These are phyloP conservation scores for Tapirus terrestris DNA, from an alignment of 2,113 vertebrate species.

Conservation along the genomic window DNA sequence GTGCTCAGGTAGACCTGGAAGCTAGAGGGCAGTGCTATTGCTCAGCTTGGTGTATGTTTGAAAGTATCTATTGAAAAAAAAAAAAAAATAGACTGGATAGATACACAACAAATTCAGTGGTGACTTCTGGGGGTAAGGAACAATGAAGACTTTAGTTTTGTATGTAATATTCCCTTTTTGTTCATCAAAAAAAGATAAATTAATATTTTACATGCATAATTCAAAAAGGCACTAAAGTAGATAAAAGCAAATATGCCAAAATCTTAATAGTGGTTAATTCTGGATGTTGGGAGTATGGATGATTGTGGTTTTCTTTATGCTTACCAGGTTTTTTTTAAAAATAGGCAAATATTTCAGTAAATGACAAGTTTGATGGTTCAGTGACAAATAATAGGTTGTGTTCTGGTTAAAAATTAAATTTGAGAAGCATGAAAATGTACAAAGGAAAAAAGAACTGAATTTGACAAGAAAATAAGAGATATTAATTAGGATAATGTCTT, in stretches of 20 bases:
- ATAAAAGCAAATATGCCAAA: neutral
- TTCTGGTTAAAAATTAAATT: constrained; percentile 71
- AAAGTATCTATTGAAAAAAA: neutral
- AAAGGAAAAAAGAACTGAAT: constrained; percentile 39
- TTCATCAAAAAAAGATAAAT: neutral
- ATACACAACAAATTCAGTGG: neutral
- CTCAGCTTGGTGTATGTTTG: neutral
- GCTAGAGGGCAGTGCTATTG: neutral
- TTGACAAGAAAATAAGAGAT: constrained; percentile 43
- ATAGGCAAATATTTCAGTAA: constrained; percentile 51
- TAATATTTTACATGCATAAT: neutral
- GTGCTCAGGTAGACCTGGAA: neutral
- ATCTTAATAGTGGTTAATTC: neutral
- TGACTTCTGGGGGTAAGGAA: neutral
- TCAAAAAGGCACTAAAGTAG: neutral
- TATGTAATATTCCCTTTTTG: neutral
- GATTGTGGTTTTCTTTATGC: constrained; percentile 13
- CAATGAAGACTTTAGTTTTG: constrained; percentile 33
- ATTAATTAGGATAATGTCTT: constrained; percentile 8
- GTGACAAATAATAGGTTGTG: neutral
- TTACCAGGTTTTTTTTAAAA: neutral
- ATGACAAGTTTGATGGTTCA: constrained; percentile 48
- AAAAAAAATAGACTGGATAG: neutral
- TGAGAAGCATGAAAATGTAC: constrained; percentile 47
- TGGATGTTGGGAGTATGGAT: neutral